Percentiles rank a stretch among this genome's conserved stretches.
These are phyloP conservation scores for Serranus cabrilla DNA, from an alignment of 2,797 vertebrate species.

Conservation along the genomic window DNA sequence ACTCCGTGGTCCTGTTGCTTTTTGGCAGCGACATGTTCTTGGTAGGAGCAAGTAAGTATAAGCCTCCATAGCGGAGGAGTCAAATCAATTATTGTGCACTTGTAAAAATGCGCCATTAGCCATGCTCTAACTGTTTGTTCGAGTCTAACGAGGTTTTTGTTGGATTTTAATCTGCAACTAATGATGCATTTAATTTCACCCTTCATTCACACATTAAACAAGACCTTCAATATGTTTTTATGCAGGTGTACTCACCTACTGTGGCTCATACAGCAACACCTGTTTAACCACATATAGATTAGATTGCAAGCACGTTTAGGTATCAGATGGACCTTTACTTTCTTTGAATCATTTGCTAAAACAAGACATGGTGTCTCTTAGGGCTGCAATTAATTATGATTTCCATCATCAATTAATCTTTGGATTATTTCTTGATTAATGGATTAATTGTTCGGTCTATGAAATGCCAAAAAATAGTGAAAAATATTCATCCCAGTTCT, in stretches of 20 bases:
- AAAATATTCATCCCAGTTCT: too few species aligned
- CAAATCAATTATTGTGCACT: slow-evolving; percentile 13
- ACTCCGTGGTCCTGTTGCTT: slow-evolving; percentile 92
- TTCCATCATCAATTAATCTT: too few species aligned
- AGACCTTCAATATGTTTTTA: neutral
- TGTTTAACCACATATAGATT: neutral
- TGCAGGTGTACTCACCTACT: neutral
- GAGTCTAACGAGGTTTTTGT: neutral
- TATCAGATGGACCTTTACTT: neutral
- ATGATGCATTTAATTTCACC: neutral
- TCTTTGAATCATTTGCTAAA: slow-evolving; percentile 5
- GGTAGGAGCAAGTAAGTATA: slow-evolving; percentile 93
- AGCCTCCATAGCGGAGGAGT: slow-evolving; percentile 14
- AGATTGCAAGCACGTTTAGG: neutral
- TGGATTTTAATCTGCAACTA: neutral
- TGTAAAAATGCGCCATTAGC: slow-evolving; percentile 44
- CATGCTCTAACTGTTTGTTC: neutral
- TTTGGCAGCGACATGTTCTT: slow-evolving; percentile 93
- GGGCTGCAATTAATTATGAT: too few species aligned
- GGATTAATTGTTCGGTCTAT: too few species aligned
- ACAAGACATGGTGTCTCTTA: neutral
- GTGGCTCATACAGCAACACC: neutral
- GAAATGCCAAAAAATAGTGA: too few species aligned
- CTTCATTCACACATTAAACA: neutral
- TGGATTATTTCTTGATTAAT: too few species aligned